These are phyloP conservation scores for Varanus salvator DNA, from an alignment of 2,113 vertebrate genomes.

Conservation along the genomic window DNA sequence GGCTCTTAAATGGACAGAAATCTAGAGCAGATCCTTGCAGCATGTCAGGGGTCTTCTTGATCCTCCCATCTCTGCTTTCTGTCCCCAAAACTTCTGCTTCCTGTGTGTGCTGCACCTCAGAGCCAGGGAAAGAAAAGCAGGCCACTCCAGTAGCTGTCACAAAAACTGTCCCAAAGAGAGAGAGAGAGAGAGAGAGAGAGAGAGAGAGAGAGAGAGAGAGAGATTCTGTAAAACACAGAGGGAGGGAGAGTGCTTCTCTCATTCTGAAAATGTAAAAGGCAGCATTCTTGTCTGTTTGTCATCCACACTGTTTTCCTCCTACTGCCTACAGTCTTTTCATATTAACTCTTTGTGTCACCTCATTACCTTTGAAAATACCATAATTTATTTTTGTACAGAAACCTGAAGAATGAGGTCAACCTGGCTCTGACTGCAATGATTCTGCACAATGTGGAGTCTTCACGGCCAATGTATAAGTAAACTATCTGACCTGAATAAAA, in stretches of 20 bases:
- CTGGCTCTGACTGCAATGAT: neutral
- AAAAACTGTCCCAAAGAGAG: neutral
- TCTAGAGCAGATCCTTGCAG: neutral
- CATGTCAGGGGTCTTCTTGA: neutral
- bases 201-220: too few species aligned
- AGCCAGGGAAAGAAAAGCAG: neutral
- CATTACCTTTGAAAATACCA: slow-evolving; percentile 1
- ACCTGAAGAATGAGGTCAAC: slow-evolving; percentile 53
- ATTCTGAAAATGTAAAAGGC: neutral
- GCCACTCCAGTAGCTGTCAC: neutral
- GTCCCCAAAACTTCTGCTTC: neutral
- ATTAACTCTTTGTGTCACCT: neutral
- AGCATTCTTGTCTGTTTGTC: neutral
- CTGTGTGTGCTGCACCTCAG: neutral
- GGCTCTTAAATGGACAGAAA: neutral
- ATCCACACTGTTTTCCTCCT: neutral
- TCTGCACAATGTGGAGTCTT: neutral
- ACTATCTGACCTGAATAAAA: slow-evolving; percentile 27
- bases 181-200: too few species aligned
- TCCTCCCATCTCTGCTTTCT: neutral
- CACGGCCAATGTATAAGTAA: neutral
- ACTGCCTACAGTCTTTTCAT: neutral
- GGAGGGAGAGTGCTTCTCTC: neutral
- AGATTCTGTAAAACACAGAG: too few species aligned
- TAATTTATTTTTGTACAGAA: slow-evolving; percentile 47